Evolutionary conservation across 2,888 invertebrate species (phyloP), one percentile per base, ranked within the genome.

Genomic region (Allophyes oxyacanthae): DNA sequence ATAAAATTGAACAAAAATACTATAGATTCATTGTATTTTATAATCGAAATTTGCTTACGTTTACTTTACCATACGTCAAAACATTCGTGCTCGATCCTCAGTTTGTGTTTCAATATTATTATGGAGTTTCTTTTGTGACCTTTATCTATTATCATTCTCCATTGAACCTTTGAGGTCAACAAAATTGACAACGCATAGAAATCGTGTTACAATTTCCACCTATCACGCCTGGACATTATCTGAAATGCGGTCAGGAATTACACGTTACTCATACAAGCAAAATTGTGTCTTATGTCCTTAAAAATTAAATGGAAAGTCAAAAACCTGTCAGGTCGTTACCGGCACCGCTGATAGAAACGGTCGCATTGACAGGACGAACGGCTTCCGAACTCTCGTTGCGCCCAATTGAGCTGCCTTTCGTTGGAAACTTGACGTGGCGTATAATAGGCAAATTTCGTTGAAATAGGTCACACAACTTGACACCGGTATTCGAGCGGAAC

Each of bases 401-500:
- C 72, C 68, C 75, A 72, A 79, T 75, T 77, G 69, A 58, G 57
- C 54, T 59, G 55, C 62, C 59, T 51, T 70, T 71, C 61, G 69
- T 60, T 72, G 55, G 51, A 53, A 67, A 63, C 59, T 71, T 71
- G 73, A 62, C 69, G 57, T 73, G 46, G 54, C 69, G 64, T 58
- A 70, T 69, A 69, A 75, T 70, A 69, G 69, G 67, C 61, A 72
- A 57, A 64, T 56, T 58, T 59, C 40, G 64, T 76, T 69, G 70
- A 78, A 73, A 73, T 67, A 73, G 76, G 79, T 78, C 75, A 67
- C 64, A 65, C 61, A 62, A 65, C 66, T 55, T 72, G 76, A 77
- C 70, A 66, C 63, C 63, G 65, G 60, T 61, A 56, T 64, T 63
- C 69, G 66, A 51, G 62, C 37, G 69, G 64, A 71, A 72, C 62